phyloP scores from a whole-genome alignment of 2,113 vertebrate genomes.

The Tragelaphus strepsiceros region DNA sequence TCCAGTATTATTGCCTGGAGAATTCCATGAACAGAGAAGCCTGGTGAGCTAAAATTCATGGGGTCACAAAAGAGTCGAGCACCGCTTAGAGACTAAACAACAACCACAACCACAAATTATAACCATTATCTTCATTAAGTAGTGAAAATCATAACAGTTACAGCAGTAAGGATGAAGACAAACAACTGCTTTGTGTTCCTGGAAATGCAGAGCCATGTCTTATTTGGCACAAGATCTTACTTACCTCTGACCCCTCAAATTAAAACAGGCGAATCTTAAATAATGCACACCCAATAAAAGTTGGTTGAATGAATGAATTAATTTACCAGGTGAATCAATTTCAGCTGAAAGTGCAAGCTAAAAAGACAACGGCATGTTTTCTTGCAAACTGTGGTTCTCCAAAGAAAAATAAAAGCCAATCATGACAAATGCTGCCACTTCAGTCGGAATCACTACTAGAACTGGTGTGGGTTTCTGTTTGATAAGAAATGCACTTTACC shows the following conservation, averaged over 20 bases:
- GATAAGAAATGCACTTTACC: constrained; percentile 54
- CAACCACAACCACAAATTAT: background rate
- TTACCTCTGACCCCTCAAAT: background rate
- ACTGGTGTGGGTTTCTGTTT: constrained; percentile 21
- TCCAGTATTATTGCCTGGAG: background rate
- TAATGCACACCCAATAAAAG: background rate
- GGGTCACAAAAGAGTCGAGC: background rate
- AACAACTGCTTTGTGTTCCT: background rate
- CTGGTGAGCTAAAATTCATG: background rate
- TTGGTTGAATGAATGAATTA: background rate
- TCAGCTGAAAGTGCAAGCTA: background rate
- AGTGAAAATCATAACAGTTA: background rate
- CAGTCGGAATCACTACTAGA: background rate
- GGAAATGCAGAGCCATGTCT: background rate
- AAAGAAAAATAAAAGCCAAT: constrained; percentile 31
- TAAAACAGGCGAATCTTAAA: background rate
- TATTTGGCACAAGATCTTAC: background rate
- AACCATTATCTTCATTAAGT: background rate
- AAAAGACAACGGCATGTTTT: constrained; percentile 15
- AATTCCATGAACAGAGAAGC: background rate
- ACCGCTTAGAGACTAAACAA: background rate
- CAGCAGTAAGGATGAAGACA: background rate
- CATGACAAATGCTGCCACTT: constrained; percentile 4
- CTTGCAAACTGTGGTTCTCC: background rate
- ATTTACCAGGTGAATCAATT: background rate